A percentile compares a stretch with the other conserved stretches of the same genome.
Conservation (phyloP, 1,140 invertebrate species). For the Micrasema minimum region DNA sequence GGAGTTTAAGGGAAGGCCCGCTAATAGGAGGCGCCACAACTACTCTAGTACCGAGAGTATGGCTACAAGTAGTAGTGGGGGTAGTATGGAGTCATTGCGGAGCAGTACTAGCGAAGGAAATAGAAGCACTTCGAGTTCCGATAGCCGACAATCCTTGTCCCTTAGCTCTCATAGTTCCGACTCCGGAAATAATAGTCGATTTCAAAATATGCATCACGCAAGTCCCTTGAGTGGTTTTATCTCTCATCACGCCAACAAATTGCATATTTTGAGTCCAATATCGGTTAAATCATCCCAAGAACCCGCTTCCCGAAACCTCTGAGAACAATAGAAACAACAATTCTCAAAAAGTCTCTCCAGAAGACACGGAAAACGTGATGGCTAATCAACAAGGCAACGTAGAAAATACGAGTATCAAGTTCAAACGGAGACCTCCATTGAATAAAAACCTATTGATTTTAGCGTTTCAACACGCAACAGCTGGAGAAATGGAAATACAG, state of each 20-base stretch:
- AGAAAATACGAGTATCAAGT: slow-evolving; percentile 64
- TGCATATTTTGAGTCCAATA: slow-evolving; percentile 88
- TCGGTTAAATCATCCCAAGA: slow-evolving; percentile 92
- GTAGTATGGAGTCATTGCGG: slow-evolving; percentile 84
- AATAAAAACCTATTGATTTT: slow-evolving; percentile 82
- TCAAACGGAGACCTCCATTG: slow-evolving; percentile 74
- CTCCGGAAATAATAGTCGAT: slow-evolving; percentile 72
- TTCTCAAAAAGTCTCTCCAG: slow-evolving; percentile 77
- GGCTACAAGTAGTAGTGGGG: slow-evolving; percentile 84
- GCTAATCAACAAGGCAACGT: slow-evolving; percentile 66
- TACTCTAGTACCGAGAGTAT: slow-evolving; percentile 88
- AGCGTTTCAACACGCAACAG: slow-evolving; percentile 71
- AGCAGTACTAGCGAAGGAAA: slow-evolving; percentile 87
- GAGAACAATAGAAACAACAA: slow-evolving; percentile 83
- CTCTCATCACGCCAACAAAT: slow-evolving; percentile 75
- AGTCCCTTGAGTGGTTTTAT: slow-evolving; percentile 72
- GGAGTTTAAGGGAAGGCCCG: slow-evolving; percentile 75
- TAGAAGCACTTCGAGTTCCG: slow-evolving; percentile 81
- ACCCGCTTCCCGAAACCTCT: slow-evolving; percentile 80
- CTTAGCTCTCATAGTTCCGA: slow-evolving; percentile 86
- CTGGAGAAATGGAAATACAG: slow-evolving; percentile 78
- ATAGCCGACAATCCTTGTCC: slow-evolving; percentile 80
- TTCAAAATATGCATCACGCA: slow-evolving; percentile 68
- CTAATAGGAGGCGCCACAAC: slow-evolving; percentile 69
- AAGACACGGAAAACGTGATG: slow-evolving; percentile 60